Conservation (phyloP, 2,888 invertebrate species). For the Sylvicola cinctus region DNA sequence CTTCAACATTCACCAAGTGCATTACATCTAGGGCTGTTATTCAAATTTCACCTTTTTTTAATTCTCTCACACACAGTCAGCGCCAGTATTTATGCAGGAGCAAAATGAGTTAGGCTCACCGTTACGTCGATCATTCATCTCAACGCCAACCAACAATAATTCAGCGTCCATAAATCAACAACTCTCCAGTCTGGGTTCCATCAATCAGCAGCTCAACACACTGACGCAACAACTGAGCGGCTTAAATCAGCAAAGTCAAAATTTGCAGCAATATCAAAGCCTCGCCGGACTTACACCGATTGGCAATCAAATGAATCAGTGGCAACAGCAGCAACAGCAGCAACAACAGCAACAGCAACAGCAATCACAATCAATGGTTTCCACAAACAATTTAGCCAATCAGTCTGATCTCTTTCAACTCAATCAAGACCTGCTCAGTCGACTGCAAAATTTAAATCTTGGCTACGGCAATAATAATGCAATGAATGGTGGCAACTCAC, state of each 20-base stretch:
- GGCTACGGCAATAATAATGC: slow-evolving; percentile 10
- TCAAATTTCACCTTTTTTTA: background rate
- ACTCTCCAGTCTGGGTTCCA: slow-evolving; percentile 21
- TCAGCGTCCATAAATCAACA: slow-evolving; percentile 25
- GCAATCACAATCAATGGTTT: background rate
- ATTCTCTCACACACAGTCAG: background rate
- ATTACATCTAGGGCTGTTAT: too few relatives aligned
- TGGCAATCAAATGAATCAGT: background rate
- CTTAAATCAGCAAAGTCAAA: slow-evolving; percentile 24
- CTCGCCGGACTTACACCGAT: slow-evolving; percentile 11
- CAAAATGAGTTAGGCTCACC: slow-evolving; percentile 9
- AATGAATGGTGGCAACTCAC: slow-evolving; percentile 12
- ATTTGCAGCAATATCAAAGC: slow-evolving; percentile 21
- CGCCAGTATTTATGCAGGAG: slow-evolving; percentile 2
- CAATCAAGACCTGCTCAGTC: slow-evolving; percentile 24
- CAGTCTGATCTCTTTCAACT: slow-evolving; percentile 25
- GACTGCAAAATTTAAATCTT: slow-evolving; percentile 22
- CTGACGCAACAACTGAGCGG: slow-evolving; percentile 23
- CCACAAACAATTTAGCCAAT: background rate
- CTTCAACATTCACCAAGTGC: too few relatives aligned
- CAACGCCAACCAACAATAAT: slow-evolving; percentile 17
- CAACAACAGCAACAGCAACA: slow-evolving; percentile 18
- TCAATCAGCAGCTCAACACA: slow-evolving; percentile 23
- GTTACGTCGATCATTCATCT: slow-evolving; percentile 11
- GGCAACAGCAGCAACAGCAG: slow-evolving; percentile 14